Conservation (phyloP, 2,797 vertebrate genomes). For the Enteromius paludinosus region DNA sequence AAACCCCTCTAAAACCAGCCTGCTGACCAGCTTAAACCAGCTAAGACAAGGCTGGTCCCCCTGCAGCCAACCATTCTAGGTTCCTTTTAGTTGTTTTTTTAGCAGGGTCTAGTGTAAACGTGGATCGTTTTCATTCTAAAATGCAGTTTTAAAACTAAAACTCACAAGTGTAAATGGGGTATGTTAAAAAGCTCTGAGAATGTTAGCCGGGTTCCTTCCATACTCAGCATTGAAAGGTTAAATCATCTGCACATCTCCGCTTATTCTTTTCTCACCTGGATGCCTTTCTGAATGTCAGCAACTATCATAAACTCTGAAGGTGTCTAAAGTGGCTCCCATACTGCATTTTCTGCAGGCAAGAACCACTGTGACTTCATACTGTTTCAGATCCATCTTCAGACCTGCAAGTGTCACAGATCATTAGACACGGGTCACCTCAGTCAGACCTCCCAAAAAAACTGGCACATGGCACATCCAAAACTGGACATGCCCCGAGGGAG, state of each 20-base stretch:
- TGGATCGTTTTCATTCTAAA: too few species aligned
- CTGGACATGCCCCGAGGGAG: constrained; percentile 22
- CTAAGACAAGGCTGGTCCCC: too few species aligned
- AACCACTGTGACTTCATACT: constrained; percentile 30
- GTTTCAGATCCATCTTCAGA: not conserved
- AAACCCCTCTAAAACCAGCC: too few species aligned
- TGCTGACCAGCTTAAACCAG: too few species aligned
- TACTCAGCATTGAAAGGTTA: constrained; percentile 31
- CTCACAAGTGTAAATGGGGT: too few species aligned
- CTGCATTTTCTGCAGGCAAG: constrained; percentile 49
- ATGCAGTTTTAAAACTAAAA: too few species aligned
- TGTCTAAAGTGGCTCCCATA: constrained; percentile 47
- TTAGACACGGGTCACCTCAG: constrained; percentile 38
- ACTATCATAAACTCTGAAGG: constrained; percentile 54
- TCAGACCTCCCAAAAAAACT: constrained; percentile 1
- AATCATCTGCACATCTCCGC: constrained; percentile 31
- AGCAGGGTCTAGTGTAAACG: too few species aligned
- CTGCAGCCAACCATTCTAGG: too few species aligned
- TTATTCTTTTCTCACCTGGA: constrained; percentile 40
- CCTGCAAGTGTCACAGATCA: constrained; percentile 38
- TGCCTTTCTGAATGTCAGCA: constrained; percentile 54
- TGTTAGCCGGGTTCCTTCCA: not conserved
- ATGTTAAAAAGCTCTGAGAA: too few species aligned
- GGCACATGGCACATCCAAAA: constrained; percentile 25
- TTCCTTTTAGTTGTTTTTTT: too few species aligned